Evolutionary conservation across 1,140 invertebrate species (phyloP).

Genomic region (Calosoma granatense): DNA sequence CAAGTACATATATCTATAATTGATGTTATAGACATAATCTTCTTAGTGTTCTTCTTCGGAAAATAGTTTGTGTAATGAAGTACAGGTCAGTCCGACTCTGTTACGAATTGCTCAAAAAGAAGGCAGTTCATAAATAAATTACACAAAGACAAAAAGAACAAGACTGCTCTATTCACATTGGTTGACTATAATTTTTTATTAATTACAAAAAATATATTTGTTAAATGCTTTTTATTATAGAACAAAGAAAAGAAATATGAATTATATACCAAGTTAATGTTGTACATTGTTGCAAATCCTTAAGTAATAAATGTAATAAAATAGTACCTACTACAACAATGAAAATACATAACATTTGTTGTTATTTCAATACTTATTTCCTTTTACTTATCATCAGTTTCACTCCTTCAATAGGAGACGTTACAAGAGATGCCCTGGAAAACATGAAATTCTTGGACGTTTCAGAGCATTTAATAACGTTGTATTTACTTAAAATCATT

Average conservation of each 20-base stretch:
- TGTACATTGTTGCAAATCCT: neutral
- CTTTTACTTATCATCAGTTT: neutral
- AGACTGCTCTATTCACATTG: neutral
- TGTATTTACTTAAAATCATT: conserved; percentile 10
- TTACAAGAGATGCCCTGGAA: no score
- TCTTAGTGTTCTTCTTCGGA: no score
- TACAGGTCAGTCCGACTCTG: neutral
- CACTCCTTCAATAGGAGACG: no score
- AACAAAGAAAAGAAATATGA: neutral
- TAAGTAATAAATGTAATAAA: neutral
- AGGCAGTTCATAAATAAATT: neutral
- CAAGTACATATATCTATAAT: no score
- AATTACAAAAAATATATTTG: neutral
- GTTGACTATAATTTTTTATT: neutral
- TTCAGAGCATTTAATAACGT: neutral
- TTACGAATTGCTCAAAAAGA: neutral
- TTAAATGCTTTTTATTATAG: neutral
- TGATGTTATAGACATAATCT: no score
- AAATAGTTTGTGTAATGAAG: no score
- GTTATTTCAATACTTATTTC: neutral
- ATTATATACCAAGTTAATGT: neutral
- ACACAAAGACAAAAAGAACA: neutral
- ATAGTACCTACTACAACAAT: neutral
- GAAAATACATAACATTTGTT: neutral
- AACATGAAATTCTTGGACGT: no score